phyloP scores from a whole-genome alignment of 2,797 vertebrate genomes.

The Lepus oiostolus region DNA sequence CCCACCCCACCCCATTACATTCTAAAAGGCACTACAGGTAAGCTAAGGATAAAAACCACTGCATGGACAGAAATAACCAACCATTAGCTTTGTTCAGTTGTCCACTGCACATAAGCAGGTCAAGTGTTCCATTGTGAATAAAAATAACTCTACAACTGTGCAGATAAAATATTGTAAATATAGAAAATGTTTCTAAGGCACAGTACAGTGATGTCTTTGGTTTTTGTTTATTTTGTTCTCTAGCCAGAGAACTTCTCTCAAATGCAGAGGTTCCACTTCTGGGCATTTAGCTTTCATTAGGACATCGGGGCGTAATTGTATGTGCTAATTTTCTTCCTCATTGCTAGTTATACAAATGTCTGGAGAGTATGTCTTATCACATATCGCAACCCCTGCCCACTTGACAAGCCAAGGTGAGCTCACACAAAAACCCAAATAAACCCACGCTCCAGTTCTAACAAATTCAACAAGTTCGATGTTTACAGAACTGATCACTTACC shows the following conservation, averaged over 20 bases:
- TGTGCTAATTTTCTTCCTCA: constrained; percentile 24
- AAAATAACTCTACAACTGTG: background rate
- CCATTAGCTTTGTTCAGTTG: background rate
- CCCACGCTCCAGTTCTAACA: background rate
- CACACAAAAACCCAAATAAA: background rate
- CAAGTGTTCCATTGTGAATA: background rate
- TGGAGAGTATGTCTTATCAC: background rate
- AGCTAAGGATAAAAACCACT: background rate
- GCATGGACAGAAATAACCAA: background rate
- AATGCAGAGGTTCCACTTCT: background rate
- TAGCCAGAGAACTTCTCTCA: background rate
- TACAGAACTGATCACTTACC: background rate
- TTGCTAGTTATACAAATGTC: background rate
- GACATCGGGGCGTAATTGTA: background rate
- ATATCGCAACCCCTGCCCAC: no score
- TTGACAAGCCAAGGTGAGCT: background rate
- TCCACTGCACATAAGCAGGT: background rate
- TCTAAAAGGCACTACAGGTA: background rate
- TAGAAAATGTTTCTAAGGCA: background rate
- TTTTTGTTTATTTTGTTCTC: background rate
- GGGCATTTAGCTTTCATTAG: background rate
- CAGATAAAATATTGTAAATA: background rate
- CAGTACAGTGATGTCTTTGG: background rate
- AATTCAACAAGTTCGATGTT: background rate
- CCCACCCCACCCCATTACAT: no score